Conservation (phyloP, 2,888 invertebrate genomes). For the Cerastis leucographa region DNA sequence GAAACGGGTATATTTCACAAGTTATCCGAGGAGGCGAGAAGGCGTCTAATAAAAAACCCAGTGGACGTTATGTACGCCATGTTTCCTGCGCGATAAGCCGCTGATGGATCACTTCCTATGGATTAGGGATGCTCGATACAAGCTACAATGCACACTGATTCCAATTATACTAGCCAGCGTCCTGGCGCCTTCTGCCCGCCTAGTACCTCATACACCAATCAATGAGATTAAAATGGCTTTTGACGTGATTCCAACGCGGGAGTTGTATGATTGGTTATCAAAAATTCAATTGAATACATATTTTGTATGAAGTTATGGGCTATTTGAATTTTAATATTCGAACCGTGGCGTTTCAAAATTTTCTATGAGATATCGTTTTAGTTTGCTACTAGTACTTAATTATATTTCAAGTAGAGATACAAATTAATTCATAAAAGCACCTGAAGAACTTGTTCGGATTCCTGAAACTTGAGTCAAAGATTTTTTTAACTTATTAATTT, state of each 20-base stretch:
- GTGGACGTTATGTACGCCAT: constrained; percentile 70
- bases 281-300: constrained; percentile 14
- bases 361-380: constrained; percentile 7
- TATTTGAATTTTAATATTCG: constrained; percentile 10
- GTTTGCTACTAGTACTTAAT: neutral
- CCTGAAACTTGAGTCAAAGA: neutral
- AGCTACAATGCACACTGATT: constrained; percentile 63
- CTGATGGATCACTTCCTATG: constrained; percentile 88
- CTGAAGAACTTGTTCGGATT: neutral
- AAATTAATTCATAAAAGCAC: neutral
- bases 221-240: constrained; percentile 29
- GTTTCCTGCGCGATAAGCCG: constrained; percentile 86
- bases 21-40: constrained; percentile 63
- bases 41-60: constrained; percentile 66
- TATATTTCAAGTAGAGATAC: neutral
- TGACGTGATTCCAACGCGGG: constrained; percentile 21
- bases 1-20: constrained; percentile 65
- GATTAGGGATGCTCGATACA: constrained; percentile 73
- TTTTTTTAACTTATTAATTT: neutral
- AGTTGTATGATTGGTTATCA: constrained; percentile 16
- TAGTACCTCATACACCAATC: constrained; percentile 31
- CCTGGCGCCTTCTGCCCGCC: constrained; percentile 39
- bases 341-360: neutral
- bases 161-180: constrained; percentile 47
- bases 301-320: constrained; percentile 16